A percentile compares a stretch with the other conserved stretches of the same genome.
Conservation (phyloP, 1,140 invertebrate genomes). For the Drosophila biarmipes region DNA sequence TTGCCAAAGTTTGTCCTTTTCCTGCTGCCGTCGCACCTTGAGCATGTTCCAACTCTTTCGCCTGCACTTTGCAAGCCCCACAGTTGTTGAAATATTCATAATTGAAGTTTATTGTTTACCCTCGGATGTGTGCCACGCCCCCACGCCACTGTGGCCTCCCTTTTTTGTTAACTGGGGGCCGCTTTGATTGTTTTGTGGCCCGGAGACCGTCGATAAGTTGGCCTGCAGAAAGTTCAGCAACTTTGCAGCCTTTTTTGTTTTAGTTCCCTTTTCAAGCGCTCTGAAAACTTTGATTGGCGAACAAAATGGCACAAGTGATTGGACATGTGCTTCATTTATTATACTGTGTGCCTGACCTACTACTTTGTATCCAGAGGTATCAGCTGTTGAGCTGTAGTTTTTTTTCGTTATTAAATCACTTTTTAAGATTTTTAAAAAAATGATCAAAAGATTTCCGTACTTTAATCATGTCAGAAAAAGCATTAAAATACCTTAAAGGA, state of each 20-base stretch:
- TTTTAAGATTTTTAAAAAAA: too few species aligned
- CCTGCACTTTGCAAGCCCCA: slow-evolving; percentile 25
- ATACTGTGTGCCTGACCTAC: slow-evolving; percentile 18
- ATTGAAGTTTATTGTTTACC: slow-evolving; percentile 78
- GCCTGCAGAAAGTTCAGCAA: slow-evolving; percentile 44
- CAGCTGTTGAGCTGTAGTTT: neutral
- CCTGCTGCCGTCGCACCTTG: slow-evolving; percentile 28
- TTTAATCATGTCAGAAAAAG: too few species aligned
- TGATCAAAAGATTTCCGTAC: too few species aligned
- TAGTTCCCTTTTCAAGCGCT: slow-evolving; percentile 16
- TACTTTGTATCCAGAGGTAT: slow-evolving; percentile 2
- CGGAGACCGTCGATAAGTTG: slow-evolving; percentile 49
- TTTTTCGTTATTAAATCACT: neutral
- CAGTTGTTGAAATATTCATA: slow-evolving; percentile 71
- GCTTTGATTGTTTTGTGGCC: slow-evolving; percentile 74
- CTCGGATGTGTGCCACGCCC: slow-evolving; percentile 43
- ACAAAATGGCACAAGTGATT: slow-evolving; percentile 53
- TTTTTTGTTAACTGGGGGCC: slow-evolving; percentile 26
- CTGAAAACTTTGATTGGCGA: slow-evolving; percentile 41
- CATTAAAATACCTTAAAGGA: too few species aligned
- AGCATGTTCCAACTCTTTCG: slow-evolving; percentile 45
- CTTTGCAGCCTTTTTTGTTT: slow-evolving; percentile 37
- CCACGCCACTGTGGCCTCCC: neutral
- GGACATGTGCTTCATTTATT: slow-evolving; percentile 48
- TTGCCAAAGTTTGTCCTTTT: slow-evolving; percentile 71